Evolutionary conservation across 2,113 vertebrate genomes (phyloP), one percentile per base, ranked within the genome.

Genomic region (Hepsetus odoe): DNA sequence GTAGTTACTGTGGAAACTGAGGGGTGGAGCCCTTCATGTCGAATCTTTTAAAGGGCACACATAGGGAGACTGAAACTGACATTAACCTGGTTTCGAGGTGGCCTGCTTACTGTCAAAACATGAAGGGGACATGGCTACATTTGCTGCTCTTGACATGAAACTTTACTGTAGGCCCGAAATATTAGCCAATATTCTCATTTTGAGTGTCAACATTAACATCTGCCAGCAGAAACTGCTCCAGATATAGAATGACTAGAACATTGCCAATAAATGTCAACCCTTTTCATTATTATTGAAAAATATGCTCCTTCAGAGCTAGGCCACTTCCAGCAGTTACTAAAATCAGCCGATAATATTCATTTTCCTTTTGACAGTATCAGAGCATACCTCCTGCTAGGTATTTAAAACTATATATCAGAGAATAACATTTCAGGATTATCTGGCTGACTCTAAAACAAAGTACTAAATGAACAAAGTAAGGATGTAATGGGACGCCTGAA

Each of bases 51-150:
- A 28, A 86, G 69, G 80, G 86, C 80, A 83, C 83, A 71, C 83
- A 71, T 40, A 18, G 40, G 32, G 72, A 79, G 73, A 85, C 33
- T 59, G 89, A 93, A 91, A 92, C 87, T 90, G 90, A 90, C 90
- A 88, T 90, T 91, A 80, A 84, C 82, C 78, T 74, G 71, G 84
- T 91, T 91, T 91, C 77, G 22, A 82, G 46, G 26, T 1, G 24
- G 72, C 58, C 46, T 74, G 69, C 72, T 79, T 44, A 77, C 22
- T 74, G 69, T 73, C 84, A 88, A 72, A 83, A 88, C 85, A 85
- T 38, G 51, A 8, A 28, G 79, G 46, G 65, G 66, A 7, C 59
- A 55, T 62, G 46, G 83, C 80, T 30, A 81, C 70, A 85, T 86
- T 28, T 72, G 75, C 64, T 9, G 53, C 49, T 79, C 85, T 38